These are phyloP conservation scores for Homarus gammarus DNA, from an alignment of 2,888 invertebrate species.

Conservation along the genomic window DNA sequence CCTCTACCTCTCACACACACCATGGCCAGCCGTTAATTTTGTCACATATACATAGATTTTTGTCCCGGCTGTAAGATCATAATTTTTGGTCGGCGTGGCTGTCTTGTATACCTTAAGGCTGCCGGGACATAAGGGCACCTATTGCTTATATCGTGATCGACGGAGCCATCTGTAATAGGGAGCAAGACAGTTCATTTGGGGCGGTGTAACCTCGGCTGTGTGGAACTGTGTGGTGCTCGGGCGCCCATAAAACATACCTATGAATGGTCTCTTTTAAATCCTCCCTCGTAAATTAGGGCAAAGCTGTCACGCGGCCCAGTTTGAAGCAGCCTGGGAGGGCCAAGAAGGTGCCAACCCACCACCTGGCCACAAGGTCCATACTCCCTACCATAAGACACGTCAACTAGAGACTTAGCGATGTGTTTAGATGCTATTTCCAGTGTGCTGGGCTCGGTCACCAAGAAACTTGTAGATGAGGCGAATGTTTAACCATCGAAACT, in stretches of 20 bases:
- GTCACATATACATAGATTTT: background rate
- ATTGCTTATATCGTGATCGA: slow-evolving; percentile 13
- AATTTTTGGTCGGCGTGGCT: background rate
- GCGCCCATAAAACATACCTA: slow-evolving; percentile 62
- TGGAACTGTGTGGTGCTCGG: slow-evolving; percentile 16
- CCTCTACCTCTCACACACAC: too few relatives aligned
- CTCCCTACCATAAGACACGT: background rate
- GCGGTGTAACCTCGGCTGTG: slow-evolving; percentile 40
- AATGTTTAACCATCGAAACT: too few relatives aligned
- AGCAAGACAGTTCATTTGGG: slow-evolving; percentile 1
- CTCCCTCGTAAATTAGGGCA: slow-evolving; percentile 46
- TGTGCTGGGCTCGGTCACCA: too few relatives aligned
- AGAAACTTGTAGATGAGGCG: too few relatives aligned
- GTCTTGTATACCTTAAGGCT: background rate
- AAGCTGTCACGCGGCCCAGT: slow-evolving; percentile 40
- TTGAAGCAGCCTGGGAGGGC: slow-evolving; percentile 19
- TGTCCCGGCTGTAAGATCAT: background rate
- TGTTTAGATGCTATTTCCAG: background rate
- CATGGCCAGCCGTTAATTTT: slow-evolving; percentile 1
- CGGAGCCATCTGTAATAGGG: background rate
- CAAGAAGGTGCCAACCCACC: background rate
- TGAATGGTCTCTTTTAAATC: slow-evolving; percentile 64
- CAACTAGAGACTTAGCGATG: too few relatives aligned
- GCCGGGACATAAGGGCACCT: background rate
- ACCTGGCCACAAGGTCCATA: slow-evolving; percentile 6